These are phyloP conservation scores for Calameuta filiformis DNA, from an alignment of 2,888 invertebrate species.

Conservation along the genomic window DNA sequence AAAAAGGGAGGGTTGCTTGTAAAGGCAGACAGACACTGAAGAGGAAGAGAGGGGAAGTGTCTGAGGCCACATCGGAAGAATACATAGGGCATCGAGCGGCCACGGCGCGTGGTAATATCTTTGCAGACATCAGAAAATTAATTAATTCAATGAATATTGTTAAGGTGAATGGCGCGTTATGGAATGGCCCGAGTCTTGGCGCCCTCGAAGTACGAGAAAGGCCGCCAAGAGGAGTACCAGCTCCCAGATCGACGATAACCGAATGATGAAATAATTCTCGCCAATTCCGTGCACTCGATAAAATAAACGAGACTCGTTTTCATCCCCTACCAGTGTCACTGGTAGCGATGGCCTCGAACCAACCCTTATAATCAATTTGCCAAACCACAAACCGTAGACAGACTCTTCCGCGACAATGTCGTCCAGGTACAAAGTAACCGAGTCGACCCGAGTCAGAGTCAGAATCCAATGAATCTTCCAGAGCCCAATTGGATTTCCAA, in stretches of 20 bases:
- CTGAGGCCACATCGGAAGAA: neutral
- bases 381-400: neutral
- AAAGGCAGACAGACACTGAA: neutral
- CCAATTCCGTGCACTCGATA: constrained; percentile 27
- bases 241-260: constrained; percentile 22
- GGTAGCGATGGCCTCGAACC: neutral
- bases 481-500: constrained; percentile 50
- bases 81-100: neutral
- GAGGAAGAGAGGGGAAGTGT: neutral
- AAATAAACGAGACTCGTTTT: constrained; percentile 26
- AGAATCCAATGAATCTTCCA: neutral
- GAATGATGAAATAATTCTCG: constrained; percentile 32
- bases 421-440: neutral
- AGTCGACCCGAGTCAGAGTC: neutral
- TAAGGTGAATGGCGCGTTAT: constrained; percentile 5
- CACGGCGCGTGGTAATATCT: neutral
- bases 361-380: neutral
- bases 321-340: constrained; percentile 9
- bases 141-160: constrained; percentile 32
- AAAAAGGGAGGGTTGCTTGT: neutral
- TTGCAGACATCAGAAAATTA: constrained; percentile 23
- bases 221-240: neutral
- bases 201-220: constrained; percentile 1
- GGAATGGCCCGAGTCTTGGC: constrained; percentile 12
- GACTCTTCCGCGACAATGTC: neutral